A percentile compares a stretch with the other conserved stretches of the same genome.
Evolutionary conservation across 2,113 vertebrate species (phyloP).

Genomic region (Cottus gobio): DNA sequence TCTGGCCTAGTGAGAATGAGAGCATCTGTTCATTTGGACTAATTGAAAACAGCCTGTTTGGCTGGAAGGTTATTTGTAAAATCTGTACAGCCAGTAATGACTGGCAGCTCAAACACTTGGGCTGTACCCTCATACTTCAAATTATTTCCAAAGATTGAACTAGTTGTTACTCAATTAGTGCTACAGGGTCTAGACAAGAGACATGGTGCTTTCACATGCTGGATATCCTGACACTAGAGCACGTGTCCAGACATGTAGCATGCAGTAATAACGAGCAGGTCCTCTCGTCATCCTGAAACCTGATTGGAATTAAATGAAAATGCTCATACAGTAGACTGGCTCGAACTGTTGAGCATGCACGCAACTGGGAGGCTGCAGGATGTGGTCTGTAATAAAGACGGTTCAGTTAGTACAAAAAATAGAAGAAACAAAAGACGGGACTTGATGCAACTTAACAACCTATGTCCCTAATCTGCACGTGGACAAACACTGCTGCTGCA

Average conservation of each 20-base stretch:
- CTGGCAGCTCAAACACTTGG: conserved; percentile 24
- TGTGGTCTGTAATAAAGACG: conserved; percentile 1
- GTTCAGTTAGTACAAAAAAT: neutral
- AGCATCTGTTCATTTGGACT: conserved; percentile 40
- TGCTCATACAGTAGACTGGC: neutral
- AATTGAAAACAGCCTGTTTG: conserved; percentile 56
- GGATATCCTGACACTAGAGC: neutral
- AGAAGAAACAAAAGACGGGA: neutral
- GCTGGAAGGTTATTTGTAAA: conserved; percentile 41
- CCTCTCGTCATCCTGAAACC: neutral
- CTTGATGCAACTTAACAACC: conserved; percentile 26
- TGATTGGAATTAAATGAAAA: neutral
- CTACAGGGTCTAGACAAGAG: neutral
- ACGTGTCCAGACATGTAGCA: neutral
- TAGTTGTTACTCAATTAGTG: neutral
- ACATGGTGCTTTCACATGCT: neutral
- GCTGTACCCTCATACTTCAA: neutral
- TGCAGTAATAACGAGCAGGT: neutral
- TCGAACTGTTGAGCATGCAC: neutral
- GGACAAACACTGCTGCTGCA: conserved; percentile 23
- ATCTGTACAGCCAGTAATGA: conserved; percentile 24
- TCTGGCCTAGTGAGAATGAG: conserved; percentile 24
- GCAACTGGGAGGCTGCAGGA: neutral
- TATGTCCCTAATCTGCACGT: conserved; percentile 28
- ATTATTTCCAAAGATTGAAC: conserved; percentile 2